These are phyloP conservation scores for Carassius carassius DNA, from an alignment of 2,113 vertebrate genomes.

Conservation along the genomic window DNA sequence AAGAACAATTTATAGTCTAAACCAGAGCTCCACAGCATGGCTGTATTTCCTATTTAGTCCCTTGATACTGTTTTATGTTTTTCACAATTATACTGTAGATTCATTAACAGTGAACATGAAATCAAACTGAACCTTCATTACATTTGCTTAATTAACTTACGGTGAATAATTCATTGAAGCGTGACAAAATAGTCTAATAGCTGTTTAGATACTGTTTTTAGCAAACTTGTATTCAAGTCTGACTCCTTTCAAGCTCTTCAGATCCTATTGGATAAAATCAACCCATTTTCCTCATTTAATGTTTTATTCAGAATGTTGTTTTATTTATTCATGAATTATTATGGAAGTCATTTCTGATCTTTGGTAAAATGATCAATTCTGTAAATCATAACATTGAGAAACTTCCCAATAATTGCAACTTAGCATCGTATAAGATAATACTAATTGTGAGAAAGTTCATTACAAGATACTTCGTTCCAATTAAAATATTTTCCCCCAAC, in stretches of 20 bases:
- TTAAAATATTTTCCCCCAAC: no score
- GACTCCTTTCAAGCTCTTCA: neutral
- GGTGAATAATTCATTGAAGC: neutral
- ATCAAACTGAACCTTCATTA: neutral
- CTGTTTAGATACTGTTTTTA: neutral
- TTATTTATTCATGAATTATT: no score
- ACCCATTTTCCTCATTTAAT: neutral
- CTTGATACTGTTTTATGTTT: neutral
- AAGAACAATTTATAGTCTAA: neutral
- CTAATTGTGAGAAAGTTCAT: no score
- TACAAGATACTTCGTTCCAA: no score
- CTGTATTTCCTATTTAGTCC: neutral
- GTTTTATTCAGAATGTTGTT: neutral
- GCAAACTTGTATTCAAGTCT: neutral
- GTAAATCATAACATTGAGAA: no score
- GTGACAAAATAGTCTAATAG: neutral
- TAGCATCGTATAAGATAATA: no score
- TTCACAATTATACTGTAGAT: neutral
- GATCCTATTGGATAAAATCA: neutral
- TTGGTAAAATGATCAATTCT: no score
- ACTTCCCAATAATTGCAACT: no score
- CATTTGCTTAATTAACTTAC: neutral
- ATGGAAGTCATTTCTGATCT: no score
- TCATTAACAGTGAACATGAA: neutral
- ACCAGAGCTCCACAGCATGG: neutral